A percentile compares a stretch with the other conserved stretches of the same genome.
Evolutionary conservation across 2,888 invertebrate genomes (phyloP).

Genomic region (Dichetophora obliterata): DNA sequence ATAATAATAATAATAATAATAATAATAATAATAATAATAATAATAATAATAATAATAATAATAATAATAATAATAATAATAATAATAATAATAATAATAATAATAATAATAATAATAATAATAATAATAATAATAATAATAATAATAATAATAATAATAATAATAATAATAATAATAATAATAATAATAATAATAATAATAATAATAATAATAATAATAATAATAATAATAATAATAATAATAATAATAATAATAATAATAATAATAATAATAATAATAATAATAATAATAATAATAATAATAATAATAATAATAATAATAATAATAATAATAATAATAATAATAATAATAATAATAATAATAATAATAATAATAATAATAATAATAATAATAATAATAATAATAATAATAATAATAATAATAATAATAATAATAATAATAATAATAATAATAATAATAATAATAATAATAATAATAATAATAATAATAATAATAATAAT

Average conservation of each 20-base stretch:
- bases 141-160: not conserved
- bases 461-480: not conserved
- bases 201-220: not conserved
- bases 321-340: not conserved
- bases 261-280: not conserved
- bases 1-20: not conserved
- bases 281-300: not conserved
- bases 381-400: not conserved
- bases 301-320: not conserved
- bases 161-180: not conserved
- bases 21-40: not conserved
- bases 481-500: not conserved
- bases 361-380: not conserved
- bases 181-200: not conserved
- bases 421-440: not conserved
- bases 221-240: not conserved
- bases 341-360: not conserved
- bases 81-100: not conserved
- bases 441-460: not conserved
- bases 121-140: not conserved
- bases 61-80: not conserved
- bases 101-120: not conserved
- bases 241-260: not conserved
- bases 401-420: not conserved
- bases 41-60: not conserved